Evolutionary conservation across 1,140 invertebrate species (phyloP).

Genomic region (Acyrthosiphon pisum): DNA sequence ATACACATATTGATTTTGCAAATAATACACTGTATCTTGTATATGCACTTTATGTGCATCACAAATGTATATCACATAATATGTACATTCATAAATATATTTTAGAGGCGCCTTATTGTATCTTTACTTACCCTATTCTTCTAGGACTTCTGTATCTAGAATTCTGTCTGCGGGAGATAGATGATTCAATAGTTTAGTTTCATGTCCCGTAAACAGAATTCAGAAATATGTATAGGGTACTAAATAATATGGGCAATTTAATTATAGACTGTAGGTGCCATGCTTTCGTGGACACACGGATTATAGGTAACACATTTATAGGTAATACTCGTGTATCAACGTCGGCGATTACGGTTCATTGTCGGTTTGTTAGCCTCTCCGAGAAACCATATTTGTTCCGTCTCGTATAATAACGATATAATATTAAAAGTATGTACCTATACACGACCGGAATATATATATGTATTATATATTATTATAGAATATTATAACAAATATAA

Average conservation of each 20-base stretch:
- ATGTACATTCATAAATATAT: background rate
- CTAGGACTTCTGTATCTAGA: too few species aligned
- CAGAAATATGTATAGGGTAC: too few species aligned
- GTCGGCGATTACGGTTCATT: slow-evolving; percentile 48
- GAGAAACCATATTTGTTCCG: slow-evolving; percentile 50
- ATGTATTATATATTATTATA: background rate
- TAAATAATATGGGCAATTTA: too few species aligned
- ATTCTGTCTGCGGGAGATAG: too few species aligned
- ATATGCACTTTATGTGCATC: too few species aligned
- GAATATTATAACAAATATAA: background rate
- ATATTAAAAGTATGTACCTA: slow-evolving; percentile 25
- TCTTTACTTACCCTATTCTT: too few species aligned
- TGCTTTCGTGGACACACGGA: too few species aligned
- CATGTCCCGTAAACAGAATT: too few species aligned
- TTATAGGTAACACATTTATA: background rate
- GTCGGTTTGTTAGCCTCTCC: slow-evolving; percentile 46
- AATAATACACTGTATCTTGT: background rate
- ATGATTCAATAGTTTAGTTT: too few species aligned
- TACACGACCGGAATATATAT: background rate
- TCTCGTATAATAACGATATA: slow-evolving; percentile 24
- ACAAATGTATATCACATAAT: too few species aligned
- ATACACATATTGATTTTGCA: background rate
- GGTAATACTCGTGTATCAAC: too few species aligned
- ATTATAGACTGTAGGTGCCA: too few species aligned
- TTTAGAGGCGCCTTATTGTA: background rate